Evolutionary conservation across 1,140 invertebrate genomes (phyloP).

Genomic region (Thaumatotibia leucotreta): DNA sequence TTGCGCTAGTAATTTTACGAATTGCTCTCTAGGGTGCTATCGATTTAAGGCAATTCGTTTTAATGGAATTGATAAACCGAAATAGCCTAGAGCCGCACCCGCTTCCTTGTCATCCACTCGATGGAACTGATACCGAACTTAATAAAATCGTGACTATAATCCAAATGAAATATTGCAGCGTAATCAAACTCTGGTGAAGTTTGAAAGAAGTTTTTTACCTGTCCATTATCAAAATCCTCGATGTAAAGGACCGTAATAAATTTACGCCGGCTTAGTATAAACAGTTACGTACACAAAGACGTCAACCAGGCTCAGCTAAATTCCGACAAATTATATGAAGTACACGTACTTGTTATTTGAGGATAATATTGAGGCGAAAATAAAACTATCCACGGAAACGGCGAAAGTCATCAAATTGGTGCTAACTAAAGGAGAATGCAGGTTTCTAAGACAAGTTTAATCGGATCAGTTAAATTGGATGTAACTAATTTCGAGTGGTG

Average conservation of each 20-base stretch:
- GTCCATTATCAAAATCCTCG: not conserved
- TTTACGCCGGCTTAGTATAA: not conserved
- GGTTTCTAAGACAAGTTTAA: not conserved
- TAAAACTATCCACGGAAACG: not conserved
- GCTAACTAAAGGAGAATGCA: not conserved
- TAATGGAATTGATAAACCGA: not conserved
- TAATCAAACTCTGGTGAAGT: not conserved
- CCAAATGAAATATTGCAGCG: not conserved
- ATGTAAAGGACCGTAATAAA: not conserved
- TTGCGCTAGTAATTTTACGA: not conserved
- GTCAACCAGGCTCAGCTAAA: not conserved
- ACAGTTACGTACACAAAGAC: not conserved
- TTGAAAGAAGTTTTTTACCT: not conserved
- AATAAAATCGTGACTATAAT: not conserved
- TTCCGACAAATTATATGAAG: not conserved
- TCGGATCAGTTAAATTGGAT: not conserved
- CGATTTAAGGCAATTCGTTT: not conserved
- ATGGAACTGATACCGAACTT: not conserved
- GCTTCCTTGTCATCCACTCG: not conserved
- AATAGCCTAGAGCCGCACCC: not conserved
- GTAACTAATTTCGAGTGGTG: not conserved
- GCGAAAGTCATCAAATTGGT: not conserved
- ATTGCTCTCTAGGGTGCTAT: not conserved
- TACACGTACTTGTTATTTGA: not conserved
- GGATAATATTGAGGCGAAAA: not conserved